phyloP scores from a whole-genome alignment of 2,113 vertebrate species.

The Dromiciops gliroides region DNA sequence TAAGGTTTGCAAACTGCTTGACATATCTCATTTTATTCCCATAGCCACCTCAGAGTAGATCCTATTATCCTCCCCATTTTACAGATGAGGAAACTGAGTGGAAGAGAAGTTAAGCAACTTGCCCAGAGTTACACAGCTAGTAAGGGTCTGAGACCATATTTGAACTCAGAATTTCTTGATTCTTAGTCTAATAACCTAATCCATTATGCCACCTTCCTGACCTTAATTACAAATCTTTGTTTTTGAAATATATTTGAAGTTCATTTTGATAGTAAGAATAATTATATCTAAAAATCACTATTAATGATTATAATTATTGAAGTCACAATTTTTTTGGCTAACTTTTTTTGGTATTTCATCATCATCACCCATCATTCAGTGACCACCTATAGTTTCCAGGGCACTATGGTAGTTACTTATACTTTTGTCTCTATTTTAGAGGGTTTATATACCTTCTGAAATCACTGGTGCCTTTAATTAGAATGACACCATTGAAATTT shows the following conservation, averaged over 20 bases:
- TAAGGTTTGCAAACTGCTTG: neutral
- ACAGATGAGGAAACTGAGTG: neutral
- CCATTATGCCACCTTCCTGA: neutral
- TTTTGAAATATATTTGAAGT: neutral
- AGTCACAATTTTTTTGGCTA: neutral
- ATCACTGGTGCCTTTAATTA: neutral
- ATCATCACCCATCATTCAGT: neutral
- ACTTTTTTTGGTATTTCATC: neutral
- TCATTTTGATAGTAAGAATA: neutral
- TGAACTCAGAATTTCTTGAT: neutral
- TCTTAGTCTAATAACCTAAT: neutral
- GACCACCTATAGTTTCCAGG: too few relatives aligned
- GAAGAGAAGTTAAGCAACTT: neutral
- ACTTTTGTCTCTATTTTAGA: neutral
- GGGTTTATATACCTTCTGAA: conserved; percentile 34
- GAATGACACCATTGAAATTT: neutral
- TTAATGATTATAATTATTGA: conserved; percentile 8
- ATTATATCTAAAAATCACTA: neutral
- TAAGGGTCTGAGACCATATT: neutral
- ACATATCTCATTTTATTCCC: neutral
- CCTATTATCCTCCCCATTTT: neutral
- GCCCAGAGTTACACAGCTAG: neutral
- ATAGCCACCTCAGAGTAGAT: neutral
- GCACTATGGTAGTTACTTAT: too few relatives aligned
- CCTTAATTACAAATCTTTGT: neutral